phyloP scores from a whole-genome alignment of 2,113 vertebrate species.

The Macaca nemestrina region DNA sequence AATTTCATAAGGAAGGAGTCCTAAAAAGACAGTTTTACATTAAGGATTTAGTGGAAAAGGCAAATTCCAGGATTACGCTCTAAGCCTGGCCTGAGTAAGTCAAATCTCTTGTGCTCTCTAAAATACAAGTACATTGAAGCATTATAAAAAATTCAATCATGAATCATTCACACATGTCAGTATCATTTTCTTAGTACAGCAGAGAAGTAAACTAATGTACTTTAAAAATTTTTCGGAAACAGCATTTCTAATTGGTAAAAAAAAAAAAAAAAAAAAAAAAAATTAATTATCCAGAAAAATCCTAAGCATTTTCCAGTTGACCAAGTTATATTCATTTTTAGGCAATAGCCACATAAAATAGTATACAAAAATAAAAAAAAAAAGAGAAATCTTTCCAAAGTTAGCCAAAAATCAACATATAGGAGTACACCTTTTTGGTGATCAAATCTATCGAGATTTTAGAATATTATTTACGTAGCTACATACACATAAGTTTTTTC shows the following conservation, averaged over 20 bases:
- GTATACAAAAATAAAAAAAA: not conserved
- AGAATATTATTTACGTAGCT: not conserved
- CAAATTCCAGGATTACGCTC: not conserved
- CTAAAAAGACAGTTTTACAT: not conserved
- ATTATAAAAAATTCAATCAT: not conserved
- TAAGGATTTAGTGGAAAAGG: not conserved
- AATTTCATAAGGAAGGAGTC: not conserved
- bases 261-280: not conserved
- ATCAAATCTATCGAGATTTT: not conserved
- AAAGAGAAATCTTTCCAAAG: not conserved
- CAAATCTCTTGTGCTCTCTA: not conserved
- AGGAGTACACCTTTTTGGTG: not conserved
- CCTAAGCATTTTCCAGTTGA: not conserved
- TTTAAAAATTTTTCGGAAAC: not conserved
- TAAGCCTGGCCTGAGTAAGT: not conserved
- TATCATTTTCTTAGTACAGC: not conserved
- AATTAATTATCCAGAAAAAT: not conserved
- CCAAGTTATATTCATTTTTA: not conserved
- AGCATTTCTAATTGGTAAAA: not conserved
- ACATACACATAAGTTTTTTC: not conserved
- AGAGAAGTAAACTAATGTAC: not conserved
- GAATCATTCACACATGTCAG: not conserved
- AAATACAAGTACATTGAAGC: not conserved
- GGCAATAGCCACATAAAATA: not conserved
- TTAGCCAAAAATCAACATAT: not conserved